Percentiles rank a stretch among this genome's conserved stretches.
Conservation (phyloP, 2,113 vertebrate species). For the Ptilorrhoa leucosticta region DNA sequence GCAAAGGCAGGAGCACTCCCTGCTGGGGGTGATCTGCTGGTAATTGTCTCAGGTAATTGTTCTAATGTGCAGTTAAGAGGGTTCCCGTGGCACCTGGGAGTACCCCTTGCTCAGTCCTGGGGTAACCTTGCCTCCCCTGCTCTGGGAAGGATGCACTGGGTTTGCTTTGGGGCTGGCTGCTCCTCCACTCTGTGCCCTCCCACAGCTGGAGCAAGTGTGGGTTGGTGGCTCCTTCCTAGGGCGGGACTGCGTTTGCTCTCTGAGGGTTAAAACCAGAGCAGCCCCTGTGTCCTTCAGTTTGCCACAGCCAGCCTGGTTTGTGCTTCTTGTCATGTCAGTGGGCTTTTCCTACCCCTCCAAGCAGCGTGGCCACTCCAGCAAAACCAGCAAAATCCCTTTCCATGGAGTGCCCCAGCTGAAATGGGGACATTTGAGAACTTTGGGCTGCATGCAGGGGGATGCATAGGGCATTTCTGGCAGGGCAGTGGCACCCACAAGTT, state of each 20-base stretch:
- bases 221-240: not conserved
- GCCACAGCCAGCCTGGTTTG: not conserved
- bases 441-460: not conserved
- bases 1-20: not conserved
- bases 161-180: not conserved
- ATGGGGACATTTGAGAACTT: not conserved
- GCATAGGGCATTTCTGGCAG: not conserved
- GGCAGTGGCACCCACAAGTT: not conserved
- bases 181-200: not conserved
- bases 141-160: fast-evolving
- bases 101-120: fast-evolving
- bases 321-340: not conserved
- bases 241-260: not conserved
- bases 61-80: not conserved
- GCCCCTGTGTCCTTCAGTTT: not conserved
- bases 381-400: not conserved
- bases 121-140: not conserved
- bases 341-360: not conserved
- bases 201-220: fast-evolving
- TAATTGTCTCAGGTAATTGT: not conserved
- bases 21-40: not conserved
- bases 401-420: fast-evolving
- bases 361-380: fast-evolving
- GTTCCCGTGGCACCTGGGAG: not conserved
- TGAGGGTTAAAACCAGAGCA: not conserved